Base-by-base conservation (phyloP, 2,797 vertebrate genomes). In the Staurois parvus region DNA sequence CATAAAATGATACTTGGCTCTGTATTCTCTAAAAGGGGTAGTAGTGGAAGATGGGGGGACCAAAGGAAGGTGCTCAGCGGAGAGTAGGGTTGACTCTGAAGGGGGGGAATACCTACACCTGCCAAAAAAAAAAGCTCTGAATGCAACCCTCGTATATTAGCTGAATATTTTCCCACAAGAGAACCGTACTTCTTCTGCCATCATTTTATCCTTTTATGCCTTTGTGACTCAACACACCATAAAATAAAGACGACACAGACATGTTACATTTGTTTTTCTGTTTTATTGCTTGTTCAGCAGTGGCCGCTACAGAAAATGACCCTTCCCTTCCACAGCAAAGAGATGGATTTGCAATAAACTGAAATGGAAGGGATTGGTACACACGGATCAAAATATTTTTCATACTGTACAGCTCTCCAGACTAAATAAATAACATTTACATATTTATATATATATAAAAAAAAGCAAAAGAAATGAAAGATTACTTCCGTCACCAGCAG, bases 401-500 rank as follows among this genome's bases (percentile, higher is more conserved):
- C 83, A 11, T 89, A 91, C 73, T 81, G 42, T 81, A 67, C 89
- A 90, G 79, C 84, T 84, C 37, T 89, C 86, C 82, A 84, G 88
- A 88, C 80, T 10, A 88, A 92, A 93, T 91, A 92, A 93, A 92
- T 91, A 91, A 90, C 64, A 79, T 48, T 62, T 62, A 62, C 56
- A 62, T 62, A 62, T n/a, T 21, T 10, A 34, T 32, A 52, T 24
- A 52, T 24, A 80, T 56, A 17, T 1, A 83, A 45, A 88, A 88
- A 81, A 92, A 90, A 37, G 77, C 86, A 85, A 88, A 74, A 87
- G 68, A 85, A 88, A 83, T 81, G 12, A 72, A 74, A 84, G 87
- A 84, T 78, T 37, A 79, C 75, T 88, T 87, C 88, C 37, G 77
- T 87, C 64, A 80, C 81, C 79, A 84, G 86, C 67, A 86, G 86